phyloP scores from a whole-genome alignment of 2,797 vertebrate genomes.

The Esox masquinongy region DNA sequence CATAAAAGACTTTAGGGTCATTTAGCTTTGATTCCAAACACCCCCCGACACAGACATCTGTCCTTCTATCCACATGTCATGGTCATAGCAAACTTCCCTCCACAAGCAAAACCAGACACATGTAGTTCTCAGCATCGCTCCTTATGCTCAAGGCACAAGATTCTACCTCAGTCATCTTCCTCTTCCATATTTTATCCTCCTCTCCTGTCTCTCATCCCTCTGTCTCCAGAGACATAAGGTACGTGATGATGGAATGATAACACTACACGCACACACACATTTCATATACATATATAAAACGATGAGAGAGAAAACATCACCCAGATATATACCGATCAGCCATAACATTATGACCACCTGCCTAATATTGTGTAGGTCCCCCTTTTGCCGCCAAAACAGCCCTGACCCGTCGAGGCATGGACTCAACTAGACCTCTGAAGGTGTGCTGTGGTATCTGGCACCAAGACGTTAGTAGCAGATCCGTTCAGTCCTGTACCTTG shows the following conservation, averaged over 20 bases:
- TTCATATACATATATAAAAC: not conserved
- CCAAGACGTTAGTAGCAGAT: no score
- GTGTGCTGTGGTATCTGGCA: no score
- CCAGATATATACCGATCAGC: no score
- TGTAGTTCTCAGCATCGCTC: constrained; percentile 51
- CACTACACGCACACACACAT: constrained; percentile 22
- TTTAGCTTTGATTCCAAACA: constrained; percentile 27
- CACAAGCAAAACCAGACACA: constrained; percentile 69
- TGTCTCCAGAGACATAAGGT: constrained; percentile 41
- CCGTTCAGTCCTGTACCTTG: no score
- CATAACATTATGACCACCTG: no score
- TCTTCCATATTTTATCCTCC: constrained; percentile 37
- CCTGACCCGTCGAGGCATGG: no score
- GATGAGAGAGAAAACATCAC: not conserved
- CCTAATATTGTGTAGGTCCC: no score
- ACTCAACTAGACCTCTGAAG: no score
- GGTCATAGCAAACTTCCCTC: constrained; percentile 56
- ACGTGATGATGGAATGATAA: constrained; percentile 35
- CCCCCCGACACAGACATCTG: constrained; percentile 60
- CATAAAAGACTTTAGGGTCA: constrained; percentile 54
- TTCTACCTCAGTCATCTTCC: constrained; percentile 48
- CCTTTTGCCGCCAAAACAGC: no score
- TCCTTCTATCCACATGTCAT: constrained; percentile 53
- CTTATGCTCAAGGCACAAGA: constrained; percentile 41
- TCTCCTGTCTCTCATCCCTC: not conserved